Evolutionary conservation across 2,113 vertebrate species (phyloP).

Genomic region (Corapipo altera): DNA sequence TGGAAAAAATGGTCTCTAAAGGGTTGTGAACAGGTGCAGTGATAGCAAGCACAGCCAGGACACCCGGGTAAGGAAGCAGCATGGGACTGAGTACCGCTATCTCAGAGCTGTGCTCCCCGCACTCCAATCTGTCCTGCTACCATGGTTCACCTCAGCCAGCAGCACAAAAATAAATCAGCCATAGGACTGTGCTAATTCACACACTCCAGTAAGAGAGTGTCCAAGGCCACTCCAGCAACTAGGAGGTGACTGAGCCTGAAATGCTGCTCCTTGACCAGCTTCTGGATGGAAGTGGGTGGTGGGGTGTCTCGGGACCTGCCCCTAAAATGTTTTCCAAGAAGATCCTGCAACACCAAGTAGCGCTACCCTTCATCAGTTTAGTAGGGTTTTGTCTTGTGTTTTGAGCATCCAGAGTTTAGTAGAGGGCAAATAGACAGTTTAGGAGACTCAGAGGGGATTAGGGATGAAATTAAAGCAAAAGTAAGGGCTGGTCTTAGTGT

Average conservation of each 20-base stretch:
- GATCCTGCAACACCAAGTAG: not conserved
- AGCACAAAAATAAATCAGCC: not conserved
- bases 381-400: not conserved
- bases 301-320: not conserved
- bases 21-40: not conserved
- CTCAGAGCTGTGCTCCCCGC: rapidly evolving
- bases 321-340: not conserved
- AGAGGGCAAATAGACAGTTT: not conserved
- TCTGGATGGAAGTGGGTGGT: not conserved
- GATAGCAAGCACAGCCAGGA: rapidly evolving
- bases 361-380: not conserved
- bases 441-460: not conserved
- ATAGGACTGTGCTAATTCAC: rapidly evolving
- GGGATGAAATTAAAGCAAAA: slow-evolving; percentile 4
- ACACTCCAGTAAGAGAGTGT: not conserved
- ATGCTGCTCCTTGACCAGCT: not conserved
- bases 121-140: not conserved
- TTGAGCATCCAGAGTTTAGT: not conserved
- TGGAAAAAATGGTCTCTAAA: not conserved
- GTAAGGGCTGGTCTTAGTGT: not conserved
- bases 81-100: rapidly evolving
- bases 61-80: rapidly evolving
- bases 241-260: not conserved
- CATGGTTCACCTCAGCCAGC: not conserved
- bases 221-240: not conserved